These are phyloP conservation scores for Drosophila infuscata DNA, from an alignment of 2,888 invertebrate genomes.

Conservation along the genomic window DNA sequence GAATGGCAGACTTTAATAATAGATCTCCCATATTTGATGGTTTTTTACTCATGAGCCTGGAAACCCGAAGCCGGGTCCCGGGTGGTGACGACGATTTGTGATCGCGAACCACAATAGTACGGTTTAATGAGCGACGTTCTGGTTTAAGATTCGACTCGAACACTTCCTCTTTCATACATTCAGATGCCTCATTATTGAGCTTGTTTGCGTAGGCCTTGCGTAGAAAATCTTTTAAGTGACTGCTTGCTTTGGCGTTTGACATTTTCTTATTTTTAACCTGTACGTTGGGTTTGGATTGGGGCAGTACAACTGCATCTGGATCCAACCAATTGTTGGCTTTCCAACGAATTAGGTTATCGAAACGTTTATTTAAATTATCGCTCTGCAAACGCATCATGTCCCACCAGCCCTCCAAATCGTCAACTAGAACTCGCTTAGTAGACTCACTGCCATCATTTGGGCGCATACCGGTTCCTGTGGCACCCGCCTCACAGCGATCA, in stretches of 20 bases:
- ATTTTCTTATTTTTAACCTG: slow-evolving; percentile 35
- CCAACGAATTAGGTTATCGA: slow-evolving; percentile 79
- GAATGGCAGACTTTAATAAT: slow-evolving; percentile 56
- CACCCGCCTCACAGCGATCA: slow-evolving; percentile 81
- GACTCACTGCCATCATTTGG: slow-evolving; percentile 72
- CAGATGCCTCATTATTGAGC: slow-evolving; percentile 56
- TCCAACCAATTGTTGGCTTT: slow-evolving; percentile 81
- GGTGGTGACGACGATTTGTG: slow-evolving; percentile 66
- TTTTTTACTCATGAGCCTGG: slow-evolving; percentile 36
- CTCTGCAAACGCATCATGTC: slow-evolving; percentile 87
- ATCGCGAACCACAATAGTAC: slow-evolving; percentile 57
- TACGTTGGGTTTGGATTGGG: slow-evolving; percentile 21
- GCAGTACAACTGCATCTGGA: slow-evolving; percentile 64
- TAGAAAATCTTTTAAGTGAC: slow-evolving; percentile 70
- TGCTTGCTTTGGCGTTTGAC: slow-evolving; percentile 57
- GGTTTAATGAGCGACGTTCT: slow-evolving; percentile 19
- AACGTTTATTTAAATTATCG: slow-evolving; percentile 83
- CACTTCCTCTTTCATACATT: neutral
- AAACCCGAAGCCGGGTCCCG: slow-evolving; percentile 54
- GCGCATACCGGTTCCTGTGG: slow-evolving; percentile 43
- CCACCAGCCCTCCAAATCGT: slow-evolving; percentile 89
- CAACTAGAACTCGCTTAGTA: slow-evolving; percentile 83
- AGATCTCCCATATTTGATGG: slow-evolving; percentile 28
- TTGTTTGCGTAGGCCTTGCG: slow-evolving; percentile 55
- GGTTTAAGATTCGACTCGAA: slow-evolving; percentile 8